phyloP scores from a whole-genome alignment of 2,888 invertebrate species.

The Adineta ricciae region DNA sequence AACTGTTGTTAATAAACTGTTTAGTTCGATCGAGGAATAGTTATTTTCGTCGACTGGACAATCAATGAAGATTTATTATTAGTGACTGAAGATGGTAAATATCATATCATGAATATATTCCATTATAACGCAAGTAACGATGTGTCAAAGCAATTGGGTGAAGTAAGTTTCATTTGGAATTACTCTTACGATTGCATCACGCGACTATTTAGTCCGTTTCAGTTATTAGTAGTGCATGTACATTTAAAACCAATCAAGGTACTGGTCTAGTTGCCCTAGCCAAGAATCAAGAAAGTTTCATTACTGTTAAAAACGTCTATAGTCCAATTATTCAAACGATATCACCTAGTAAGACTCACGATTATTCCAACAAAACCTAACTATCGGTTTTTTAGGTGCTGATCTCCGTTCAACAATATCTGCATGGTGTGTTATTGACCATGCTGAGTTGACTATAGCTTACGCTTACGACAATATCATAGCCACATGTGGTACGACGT shows the following conservation, averaged over 20 bases:
- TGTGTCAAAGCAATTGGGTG: neutral
- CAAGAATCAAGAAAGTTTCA: neutral
- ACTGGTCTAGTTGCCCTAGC: neutral
- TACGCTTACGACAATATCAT: neutral
- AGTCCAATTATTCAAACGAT: neutral
- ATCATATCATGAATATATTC: conserved; percentile 12
- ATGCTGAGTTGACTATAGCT: neutral
- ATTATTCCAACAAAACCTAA: neutral
- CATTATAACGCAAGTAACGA: neutral
- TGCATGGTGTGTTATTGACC: conserved; percentile 2
- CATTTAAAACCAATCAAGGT: neutral
- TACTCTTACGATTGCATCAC: too few relatives aligned
- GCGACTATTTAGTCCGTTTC: neutral
- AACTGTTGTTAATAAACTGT: neutral
- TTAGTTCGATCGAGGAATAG: neutral
- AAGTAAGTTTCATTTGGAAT: neutral
- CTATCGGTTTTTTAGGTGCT: neutral
- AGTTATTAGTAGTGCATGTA: neutral
- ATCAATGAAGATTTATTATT: conserved; percentile 11
- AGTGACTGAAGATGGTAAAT: conserved; percentile 16
- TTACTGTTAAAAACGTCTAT: neutral
- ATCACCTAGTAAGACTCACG: neutral
- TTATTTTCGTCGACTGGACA: neutral
- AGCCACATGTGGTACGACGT: neutral
- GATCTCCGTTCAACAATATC: neutral